Percentiles rank a stretch among this genome's conserved stretches.
Conservation (phyloP, 2,888 invertebrate genomes). For the Bunonema sp. region DNA sequence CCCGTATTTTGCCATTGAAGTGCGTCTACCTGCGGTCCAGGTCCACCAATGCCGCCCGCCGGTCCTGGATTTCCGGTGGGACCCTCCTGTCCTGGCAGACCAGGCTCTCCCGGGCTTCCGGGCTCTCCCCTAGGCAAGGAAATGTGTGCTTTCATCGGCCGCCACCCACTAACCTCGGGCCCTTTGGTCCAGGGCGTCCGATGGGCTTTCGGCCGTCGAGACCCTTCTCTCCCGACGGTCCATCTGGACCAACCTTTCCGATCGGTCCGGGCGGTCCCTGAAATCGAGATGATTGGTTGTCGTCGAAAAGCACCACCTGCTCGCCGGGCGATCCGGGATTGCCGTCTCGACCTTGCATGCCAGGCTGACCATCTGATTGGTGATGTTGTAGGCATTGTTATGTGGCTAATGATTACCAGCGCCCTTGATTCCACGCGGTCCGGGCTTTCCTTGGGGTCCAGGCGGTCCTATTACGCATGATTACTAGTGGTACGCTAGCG, state of each 20-base stretch:
- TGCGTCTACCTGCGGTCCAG: constrained; percentile 8
- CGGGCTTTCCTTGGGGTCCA: constrained; percentile 36
- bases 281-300: not conserved
- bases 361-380: constrained; percentile 32
- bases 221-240: constrained; percentile 39
- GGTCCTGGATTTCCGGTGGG: constrained; percentile 32
- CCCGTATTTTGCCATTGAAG: constrained; percentile 7
- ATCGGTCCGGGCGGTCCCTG: constrained; percentile 31
- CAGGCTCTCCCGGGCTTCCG: constrained; percentile 31
- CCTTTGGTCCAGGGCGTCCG: constrained; percentile 39
- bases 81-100: constrained; percentile 32
- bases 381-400: too few relatives aligned
- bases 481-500: constrained; percentile 13
- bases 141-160: too few relatives aligned
- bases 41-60: constrained; percentile 9
- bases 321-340: constrained; percentile 33
- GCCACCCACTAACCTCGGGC: too few relatives aligned
- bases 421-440: constrained; percentile 33
- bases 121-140: constrained; percentile 30
- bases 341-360: constrained; percentile 33
- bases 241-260: constrained; percentile 36
- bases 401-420: too few relatives aligned
- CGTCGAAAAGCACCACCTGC: constrained; percentile 5
- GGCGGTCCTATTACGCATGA: constrained; percentile 8
- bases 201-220: constrained; percentile 37